phyloP scores from a whole-genome alignment of 2,888 invertebrate genomes.

The Leucania comma region DNA sequence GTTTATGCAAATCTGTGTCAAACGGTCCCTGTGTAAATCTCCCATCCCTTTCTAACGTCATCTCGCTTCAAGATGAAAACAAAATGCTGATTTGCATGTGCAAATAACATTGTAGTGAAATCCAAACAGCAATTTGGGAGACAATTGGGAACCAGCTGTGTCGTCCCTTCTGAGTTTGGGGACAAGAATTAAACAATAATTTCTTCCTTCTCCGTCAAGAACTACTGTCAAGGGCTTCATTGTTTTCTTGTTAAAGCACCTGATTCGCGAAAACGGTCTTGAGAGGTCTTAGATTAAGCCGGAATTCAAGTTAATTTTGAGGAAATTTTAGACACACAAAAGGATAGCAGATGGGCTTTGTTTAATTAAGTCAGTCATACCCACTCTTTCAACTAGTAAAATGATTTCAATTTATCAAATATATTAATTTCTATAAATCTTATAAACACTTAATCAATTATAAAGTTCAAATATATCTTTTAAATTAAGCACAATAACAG shows the following conservation, averaged over 20 bases:
- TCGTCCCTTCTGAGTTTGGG: conserved; percentile 64
- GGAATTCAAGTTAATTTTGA: conserved; percentile 37
- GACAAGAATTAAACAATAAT: conserved; percentile 86
- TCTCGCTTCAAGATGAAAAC: conserved; percentile 82
- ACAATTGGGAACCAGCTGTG: conserved; percentile 87
- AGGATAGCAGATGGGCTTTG: conserved; percentile 18
- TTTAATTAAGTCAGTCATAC: conserved; percentile 20
- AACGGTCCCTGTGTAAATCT: conserved; percentile 70
- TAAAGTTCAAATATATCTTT: background rate
- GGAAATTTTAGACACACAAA: conserved; percentile 23
- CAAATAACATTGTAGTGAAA: conserved; percentile 89
- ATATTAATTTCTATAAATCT: background rate
- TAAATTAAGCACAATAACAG: background rate
- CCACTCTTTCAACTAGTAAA: background rate
- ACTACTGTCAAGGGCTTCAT: conserved; percentile 56
- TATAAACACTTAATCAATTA: background rate
- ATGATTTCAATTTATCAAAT: background rate
- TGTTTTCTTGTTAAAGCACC: conserved; percentile 53
- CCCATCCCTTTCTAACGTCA: conserved; percentile 68
- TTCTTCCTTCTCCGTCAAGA: conserved; percentile 75
- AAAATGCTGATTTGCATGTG: conserved; percentile 90
- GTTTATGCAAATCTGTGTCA: conserved; percentile 87
- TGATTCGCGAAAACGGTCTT: conserved; percentile 45
- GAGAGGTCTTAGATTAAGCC: conserved; percentile 20
- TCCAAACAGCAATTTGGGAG: conserved; percentile 88